Evolutionary conservation across 2,113 vertebrate genomes (phyloP), one percentile per base, ranked within the genome.

Genomic region (Sigmodon hispidus): DNA sequence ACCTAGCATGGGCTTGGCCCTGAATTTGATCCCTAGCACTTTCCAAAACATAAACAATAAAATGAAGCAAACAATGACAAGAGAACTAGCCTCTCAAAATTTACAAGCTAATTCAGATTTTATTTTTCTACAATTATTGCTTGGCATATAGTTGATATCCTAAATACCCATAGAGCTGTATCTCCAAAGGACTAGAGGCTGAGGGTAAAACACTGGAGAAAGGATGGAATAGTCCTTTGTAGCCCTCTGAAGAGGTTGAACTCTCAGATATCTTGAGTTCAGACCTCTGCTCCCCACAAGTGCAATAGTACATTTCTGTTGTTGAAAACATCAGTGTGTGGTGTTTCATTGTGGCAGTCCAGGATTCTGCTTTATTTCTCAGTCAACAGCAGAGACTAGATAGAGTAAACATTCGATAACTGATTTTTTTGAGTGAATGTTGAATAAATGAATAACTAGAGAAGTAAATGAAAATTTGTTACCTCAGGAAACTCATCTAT

Each of bases 401-500:
- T 67, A 90, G 45, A 89, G 19, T 43, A 61, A 19, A 80, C 43
- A 92, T 77, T 81, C 40, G n/a, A 77, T 95, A 95, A 84, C 69
- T 87, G 89, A n/a, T n/a, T 76, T 92, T 57, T 93, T 91, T 55
- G 15, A 97, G 75, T 72, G 43, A 83, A 59, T 91, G 48, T 65
- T 91, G 93, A 91, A 75, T 87, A 89, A 96, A 91, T 84, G 87
- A 94, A 84, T 91, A 94, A 86, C 87, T 79, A 88, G 55, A 80
- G 83, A 89, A 93, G 85, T 85, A 57, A 85, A 79, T 73, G 61
- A 96, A 70, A 94, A 57, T 84, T 50, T 89, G 57, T 83, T 79
- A 93, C 70, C 52, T 91, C 55, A 72, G 57, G 89, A 96, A 97
- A 96, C 63, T 87, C 70, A 81, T 87, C 65, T 93, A 48, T 96